Conservation (phyloP, 2,888 invertebrate species). For the Arctia plantaginis region DNA sequence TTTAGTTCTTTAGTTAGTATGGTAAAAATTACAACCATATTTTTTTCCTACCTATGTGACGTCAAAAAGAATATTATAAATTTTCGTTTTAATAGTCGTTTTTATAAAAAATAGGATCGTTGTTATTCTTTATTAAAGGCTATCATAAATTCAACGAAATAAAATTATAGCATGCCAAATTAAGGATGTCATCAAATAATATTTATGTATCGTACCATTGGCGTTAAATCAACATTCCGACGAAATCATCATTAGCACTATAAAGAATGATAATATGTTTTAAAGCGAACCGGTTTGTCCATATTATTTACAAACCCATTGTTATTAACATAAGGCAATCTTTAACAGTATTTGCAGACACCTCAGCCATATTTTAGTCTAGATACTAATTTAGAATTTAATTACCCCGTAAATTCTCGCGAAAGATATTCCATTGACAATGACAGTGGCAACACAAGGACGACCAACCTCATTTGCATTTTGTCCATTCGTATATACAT, state of each 20-base stretch:
- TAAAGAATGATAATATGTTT: neutral
- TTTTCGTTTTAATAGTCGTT: too few relatives aligned
- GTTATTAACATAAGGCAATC: constrained; percentile 33
- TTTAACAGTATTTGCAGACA: constrained; percentile 31
- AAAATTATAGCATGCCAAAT: neutral
- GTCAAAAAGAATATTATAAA: too few relatives aligned
- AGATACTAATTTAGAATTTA: constrained; percentile 34
- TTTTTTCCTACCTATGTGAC: too few relatives aligned
- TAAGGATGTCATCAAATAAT: constrained; percentile 4
- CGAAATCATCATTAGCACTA: neutral
- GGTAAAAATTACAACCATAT: too few relatives aligned
- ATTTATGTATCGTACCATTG: neutral
- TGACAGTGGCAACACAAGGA: constrained; percentile 23
- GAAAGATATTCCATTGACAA: constrained; percentile 20
- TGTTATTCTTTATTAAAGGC: neutral
- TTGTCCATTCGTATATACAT: constrained; percentile 20
- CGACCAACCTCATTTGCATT: constrained; percentile 10
- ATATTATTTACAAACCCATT: constrained; percentile 22
- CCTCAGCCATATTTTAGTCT: constrained; percentile 22
- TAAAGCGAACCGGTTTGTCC: neutral
- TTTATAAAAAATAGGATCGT: neutral
- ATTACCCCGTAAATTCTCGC: constrained; percentile 38
- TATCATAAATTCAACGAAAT: neutral
- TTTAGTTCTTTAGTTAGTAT: too few relatives aligned
- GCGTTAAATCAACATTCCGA: constrained; percentile 13